Evolutionary conservation across 2,888 invertebrate species (phyloP).

Genomic region (Idaea biselata): DNA sequence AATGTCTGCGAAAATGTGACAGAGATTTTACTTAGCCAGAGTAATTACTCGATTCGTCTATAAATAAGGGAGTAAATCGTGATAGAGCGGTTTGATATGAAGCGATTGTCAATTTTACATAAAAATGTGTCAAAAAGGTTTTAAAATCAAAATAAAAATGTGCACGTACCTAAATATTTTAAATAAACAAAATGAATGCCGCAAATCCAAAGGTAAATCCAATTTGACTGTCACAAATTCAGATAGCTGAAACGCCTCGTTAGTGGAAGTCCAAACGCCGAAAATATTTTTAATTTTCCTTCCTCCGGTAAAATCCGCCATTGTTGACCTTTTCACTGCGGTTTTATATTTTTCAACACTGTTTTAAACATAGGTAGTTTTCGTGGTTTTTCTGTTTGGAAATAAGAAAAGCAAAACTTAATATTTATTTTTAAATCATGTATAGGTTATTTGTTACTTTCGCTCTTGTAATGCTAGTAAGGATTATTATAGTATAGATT

Average conservation of each 20-base stretch:
- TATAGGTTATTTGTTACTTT: too few relatives aligned
- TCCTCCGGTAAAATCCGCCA: slow-evolving; percentile 51
- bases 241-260: slow-evolving; percentile 42
- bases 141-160: slow-evolving; percentile 5
- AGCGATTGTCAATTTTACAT: background rate
- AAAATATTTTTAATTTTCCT: slow-evolving; percentile 66
- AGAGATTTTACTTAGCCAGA: too few relatives aligned
- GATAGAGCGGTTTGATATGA: background rate
- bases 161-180: background rate
- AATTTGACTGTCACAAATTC: slow-evolving; percentile 43
- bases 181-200: slow-evolving; percentile 3
- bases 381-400: background rate
- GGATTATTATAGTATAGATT: too few relatives aligned
- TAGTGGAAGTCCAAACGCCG: slow-evolving; percentile 34
- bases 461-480: too few relatives aligned
- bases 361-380: background rate
- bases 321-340: slow-evolving; percentile 46
- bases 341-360: slow-evolving; percentile 15
- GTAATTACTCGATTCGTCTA: too few relatives aligned
- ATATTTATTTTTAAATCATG: too few relatives aligned
- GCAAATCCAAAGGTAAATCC: slow-evolving; percentile 36
- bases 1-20: too few relatives aligned
- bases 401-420: background rate
- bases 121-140: background rate
- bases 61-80: too few relatives aligned